Conservation (phyloP, 2,113 vertebrate genomes). For the Polypterus senegalus region DNA sequence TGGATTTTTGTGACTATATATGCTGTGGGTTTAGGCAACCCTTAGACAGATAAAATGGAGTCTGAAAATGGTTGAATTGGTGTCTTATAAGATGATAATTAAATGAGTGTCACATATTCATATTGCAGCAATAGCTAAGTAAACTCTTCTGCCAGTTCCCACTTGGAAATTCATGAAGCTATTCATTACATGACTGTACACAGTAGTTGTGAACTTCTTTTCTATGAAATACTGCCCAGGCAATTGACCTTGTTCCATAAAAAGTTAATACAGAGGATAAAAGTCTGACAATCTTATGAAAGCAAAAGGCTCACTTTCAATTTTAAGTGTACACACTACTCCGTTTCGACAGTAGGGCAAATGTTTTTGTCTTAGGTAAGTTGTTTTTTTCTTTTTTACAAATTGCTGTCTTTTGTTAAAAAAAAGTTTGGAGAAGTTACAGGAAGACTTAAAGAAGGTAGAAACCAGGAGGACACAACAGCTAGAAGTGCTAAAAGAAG, state of each 20-base stretch:
- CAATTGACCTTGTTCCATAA: neutral
- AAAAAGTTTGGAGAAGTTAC: constrained; percentile 54
- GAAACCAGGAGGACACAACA: constrained; percentile 42
- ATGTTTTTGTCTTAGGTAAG: neutral
- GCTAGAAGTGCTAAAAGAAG: constrained; percentile 46
- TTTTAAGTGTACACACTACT: neutral
- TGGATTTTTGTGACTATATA: neutral
- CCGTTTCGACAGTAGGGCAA: neutral
- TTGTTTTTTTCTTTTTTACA: too few relatives aligned
- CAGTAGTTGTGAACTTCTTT: too few relatives aligned
- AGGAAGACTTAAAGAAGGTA: constrained; percentile 40
- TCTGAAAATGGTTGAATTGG: too few relatives aligned
- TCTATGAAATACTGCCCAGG: too few relatives aligned
- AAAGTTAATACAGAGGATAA: neutral
- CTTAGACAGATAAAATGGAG: neutral
- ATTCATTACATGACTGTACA: too few relatives aligned
- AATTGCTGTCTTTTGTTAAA: constrained; percentile 1
- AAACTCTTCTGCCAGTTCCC: too few relatives aligned
- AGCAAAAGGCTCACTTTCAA: neutral
- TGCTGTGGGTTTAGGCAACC: neutral
- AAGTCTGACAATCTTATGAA: neutral
- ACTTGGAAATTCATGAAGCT: too few relatives aligned
- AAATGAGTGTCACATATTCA: too few relatives aligned
- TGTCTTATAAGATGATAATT: too few relatives aligned
- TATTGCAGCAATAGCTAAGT: too few relatives aligned